Percentiles rank a stretch among this genome's conserved stretches.
Conservation (phyloP, 2,888 invertebrate species). For the Thyatira batis region DNA sequence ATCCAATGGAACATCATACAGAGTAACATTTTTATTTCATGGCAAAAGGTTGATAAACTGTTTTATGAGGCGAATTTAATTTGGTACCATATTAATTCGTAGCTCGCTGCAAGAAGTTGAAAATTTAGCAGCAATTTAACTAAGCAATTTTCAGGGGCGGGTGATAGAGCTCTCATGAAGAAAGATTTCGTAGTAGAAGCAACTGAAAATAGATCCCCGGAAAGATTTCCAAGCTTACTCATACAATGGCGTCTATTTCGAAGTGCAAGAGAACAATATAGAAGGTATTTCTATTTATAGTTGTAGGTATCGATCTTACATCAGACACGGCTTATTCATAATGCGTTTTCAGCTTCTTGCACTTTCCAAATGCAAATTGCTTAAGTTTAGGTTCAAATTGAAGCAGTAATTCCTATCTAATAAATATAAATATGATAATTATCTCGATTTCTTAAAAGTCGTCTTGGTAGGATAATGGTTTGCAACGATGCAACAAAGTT, state of each 20-base stretch:
- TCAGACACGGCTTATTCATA: neutral
- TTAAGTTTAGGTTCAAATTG: neutral
- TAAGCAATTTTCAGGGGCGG: neutral
- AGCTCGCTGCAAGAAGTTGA: too few species aligned
- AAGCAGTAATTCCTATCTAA: too few species aligned
- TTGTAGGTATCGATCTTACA: neutral
- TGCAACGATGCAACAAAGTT: neutral
- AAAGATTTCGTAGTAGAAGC: neutral
- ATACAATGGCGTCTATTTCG: constrained; percentile 3
- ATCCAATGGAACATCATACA: too few species aligned
- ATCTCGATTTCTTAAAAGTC: too few species aligned
- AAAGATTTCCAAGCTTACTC: constrained; percentile 1
- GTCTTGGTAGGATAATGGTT: too few species aligned
- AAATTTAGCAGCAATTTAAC: too few species aligned
- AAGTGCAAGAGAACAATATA: neutral
- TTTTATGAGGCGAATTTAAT: too few species aligned
- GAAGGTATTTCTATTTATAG: neutral
- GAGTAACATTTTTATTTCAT: neutral
- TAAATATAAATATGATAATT: too few species aligned
- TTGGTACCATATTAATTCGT: too few species aligned
- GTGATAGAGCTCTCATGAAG: neutral
- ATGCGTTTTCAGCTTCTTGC: neutral
- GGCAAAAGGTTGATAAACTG: neutral
- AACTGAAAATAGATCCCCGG: constrained; percentile 2
- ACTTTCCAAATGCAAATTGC: neutral